A percentile compares a stretch with the other conserved stretches of the same genome.
Evolutionary conservation across 2,113 vertebrate species (phyloP).

Genomic region (Alectura lathami): DNA sequence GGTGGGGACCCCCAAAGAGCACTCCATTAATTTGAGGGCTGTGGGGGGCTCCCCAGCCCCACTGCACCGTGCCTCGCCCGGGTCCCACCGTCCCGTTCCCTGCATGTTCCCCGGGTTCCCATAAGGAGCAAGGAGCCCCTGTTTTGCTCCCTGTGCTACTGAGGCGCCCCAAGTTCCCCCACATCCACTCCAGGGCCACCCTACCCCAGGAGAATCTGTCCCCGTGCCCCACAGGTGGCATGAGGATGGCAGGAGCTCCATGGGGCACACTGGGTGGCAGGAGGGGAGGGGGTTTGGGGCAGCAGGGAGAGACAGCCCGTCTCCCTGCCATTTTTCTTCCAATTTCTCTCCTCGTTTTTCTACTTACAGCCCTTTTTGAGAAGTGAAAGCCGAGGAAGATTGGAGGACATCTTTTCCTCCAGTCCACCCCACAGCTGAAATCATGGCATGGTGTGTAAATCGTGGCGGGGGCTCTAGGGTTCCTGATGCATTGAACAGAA

Average conservation of each 20-base stretch:
- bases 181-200: not conserved
- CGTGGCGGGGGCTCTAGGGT: not conserved
- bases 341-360: not conserved
- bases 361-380: not conserved
- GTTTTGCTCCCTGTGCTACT: not conserved
- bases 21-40: not conserved
- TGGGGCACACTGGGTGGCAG: accelerated
- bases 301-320: accelerated
- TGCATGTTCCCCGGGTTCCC: not conserved
- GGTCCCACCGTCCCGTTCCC: not conserved
- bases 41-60: not conserved
- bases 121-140: not conserved
- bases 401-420: not conserved
- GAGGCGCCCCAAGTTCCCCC: not conserved
- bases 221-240: accelerated
- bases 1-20: not conserved
- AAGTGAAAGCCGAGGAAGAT: not conserved
- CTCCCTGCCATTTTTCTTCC: not conserved
- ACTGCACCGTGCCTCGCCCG: not conserved
- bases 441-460: accelerated
- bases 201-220: not conserved
- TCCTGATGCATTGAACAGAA: not conserved
- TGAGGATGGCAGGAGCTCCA: accelerated
- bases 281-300: not conserved
- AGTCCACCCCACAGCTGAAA: not conserved